Evolutionary conservation across 53 echinoderm and acorn worm genomes (phyloP).

Genomic region (Antedon mediterranea): DNA sequence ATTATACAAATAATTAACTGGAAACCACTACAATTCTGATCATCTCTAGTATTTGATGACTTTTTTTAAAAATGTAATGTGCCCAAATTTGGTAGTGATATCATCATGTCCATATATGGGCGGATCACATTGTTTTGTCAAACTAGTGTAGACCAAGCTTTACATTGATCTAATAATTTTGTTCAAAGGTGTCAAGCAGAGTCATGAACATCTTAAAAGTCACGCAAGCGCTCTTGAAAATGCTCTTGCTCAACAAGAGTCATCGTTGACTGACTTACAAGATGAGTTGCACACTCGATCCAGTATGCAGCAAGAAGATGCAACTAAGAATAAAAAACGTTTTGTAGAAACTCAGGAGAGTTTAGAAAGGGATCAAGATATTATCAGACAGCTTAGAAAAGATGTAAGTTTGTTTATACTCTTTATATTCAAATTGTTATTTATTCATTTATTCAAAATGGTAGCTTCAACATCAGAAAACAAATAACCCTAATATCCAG

Average conservation of each 20-base stretch:
- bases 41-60: background rate
- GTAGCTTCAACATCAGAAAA: too few relatives aligned
- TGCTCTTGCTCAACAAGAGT: conserved; percentile 71
- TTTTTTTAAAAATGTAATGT: too few relatives aligned
- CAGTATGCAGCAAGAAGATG: conserved; percentile 59
- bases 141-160: too few relatives aligned
- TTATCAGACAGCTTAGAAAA: conserved; percentile 35
- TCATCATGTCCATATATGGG: too few relatives aligned
- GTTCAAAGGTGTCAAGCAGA: conserved; percentile 83
- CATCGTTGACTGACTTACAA: conserved; percentile 51
- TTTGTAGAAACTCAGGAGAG: conserved; percentile 38
- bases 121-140: too few relatives aligned
- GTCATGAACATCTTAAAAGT: conserved; percentile 80
- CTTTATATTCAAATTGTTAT: background rate
- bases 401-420: too few relatives aligned
- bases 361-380: conserved; percentile 47
- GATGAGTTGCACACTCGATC: conserved; percentile 37
- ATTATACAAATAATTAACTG: background rate
- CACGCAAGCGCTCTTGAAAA: conserved; percentile 74
- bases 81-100: too few relatives aligned
- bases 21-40: too few relatives aligned
- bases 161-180: background rate
- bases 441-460: too few relatives aligned
- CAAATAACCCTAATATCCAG: too few relatives aligned
- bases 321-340: conserved; percentile 28